Percentiles rank a stretch among this genome's conserved stretches.
Evolutionary conservation across 2,113 vertebrate species (phyloP).

Genomic region (Pomatostomus ruficeps): DNA sequence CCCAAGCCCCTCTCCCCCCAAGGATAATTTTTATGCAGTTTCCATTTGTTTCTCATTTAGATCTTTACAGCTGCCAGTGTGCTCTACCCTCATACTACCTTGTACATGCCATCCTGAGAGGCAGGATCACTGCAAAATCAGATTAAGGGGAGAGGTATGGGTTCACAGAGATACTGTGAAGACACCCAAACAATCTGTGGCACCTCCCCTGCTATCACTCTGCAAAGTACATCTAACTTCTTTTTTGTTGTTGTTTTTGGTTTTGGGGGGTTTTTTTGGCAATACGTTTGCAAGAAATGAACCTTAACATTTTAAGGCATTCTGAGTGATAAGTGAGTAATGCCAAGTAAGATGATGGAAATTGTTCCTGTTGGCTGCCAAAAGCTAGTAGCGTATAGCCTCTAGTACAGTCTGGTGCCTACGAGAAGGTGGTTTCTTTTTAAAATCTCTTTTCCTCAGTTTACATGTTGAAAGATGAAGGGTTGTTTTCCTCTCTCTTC

Average conservation of each 20-base stretch:
- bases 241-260: not conserved
- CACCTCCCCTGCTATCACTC: not conserved
- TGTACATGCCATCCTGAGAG: not conserved
- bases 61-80: not conserved
- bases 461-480: not conserved
- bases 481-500: not conserved
- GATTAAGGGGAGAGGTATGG: not conserved
- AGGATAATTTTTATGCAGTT: not conserved
- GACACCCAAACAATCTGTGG: not conserved
- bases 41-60: not conserved
- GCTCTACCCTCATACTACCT: not conserved
- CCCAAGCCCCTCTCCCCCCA: rapidly evolving
- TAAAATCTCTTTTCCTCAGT: not conserved
- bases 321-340: not conserved
- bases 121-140: not conserved
- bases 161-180: not conserved
- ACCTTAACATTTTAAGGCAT: not conserved
- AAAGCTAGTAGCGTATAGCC: not conserved
- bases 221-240: not conserved
- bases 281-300: not conserved
- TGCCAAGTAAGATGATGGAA: not conserved
- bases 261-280: not conserved
- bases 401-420: not conserved
- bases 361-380: not conserved
- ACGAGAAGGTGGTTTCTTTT: not conserved